phyloP scores from a whole-genome alignment of 2,113 vertebrate genomes.

The Corythornis cristatus region DNA sequence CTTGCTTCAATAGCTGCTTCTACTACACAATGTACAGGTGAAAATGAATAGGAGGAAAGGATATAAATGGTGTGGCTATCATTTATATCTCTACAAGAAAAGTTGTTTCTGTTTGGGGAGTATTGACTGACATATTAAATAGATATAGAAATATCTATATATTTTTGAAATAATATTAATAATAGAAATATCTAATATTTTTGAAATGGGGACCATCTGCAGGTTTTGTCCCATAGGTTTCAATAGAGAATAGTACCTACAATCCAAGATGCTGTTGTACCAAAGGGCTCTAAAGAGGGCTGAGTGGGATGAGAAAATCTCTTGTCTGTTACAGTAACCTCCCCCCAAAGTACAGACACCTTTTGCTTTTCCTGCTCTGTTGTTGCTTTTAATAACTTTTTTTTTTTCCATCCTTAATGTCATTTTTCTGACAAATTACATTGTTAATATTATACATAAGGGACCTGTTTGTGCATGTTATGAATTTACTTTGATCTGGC shows the following conservation, averaged over 20 bases:
- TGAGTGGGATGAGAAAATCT: neutral
- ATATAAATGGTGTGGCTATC: neutral
- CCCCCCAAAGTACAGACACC: neutral
- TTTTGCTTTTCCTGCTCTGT: neutral
- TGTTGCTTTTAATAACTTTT: neutral
- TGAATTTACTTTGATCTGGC: conserved; percentile 8
- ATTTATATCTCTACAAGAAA: neutral
- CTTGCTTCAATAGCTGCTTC: neutral
- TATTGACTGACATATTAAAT: neutral
- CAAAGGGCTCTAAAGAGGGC: neutral
- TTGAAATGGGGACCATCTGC: neutral
- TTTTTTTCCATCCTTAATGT: conserved; percentile 26
- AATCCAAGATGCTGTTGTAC: neutral
- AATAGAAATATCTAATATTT: neutral
- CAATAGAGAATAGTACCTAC: neutral
- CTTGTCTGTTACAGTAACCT: neutral
- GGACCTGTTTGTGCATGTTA: conserved; percentile 4
- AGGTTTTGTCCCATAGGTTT: neutral
- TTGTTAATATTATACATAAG: conserved; percentile 26
- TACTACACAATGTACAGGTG: neutral
- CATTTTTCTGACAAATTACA: conserved; percentile 29
- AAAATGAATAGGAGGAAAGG: neutral
- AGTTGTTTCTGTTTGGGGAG: neutral
- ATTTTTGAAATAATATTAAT: no score
- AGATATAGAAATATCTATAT: neutral